phyloP scores from a whole-genome alignment of 2,113 vertebrate genomes.

The Macquaria ambigua region DNA sequence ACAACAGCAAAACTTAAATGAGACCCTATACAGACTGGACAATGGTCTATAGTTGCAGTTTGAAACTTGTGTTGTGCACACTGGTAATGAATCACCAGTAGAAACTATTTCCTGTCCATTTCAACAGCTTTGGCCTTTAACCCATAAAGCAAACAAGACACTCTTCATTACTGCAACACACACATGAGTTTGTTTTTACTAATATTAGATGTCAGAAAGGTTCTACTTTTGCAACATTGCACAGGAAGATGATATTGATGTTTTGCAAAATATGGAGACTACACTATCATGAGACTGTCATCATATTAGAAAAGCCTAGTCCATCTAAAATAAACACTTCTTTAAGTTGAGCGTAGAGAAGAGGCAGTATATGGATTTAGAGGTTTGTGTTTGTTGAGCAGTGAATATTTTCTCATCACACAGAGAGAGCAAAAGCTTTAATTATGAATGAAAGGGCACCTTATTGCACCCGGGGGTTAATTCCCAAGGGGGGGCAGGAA shows the following conservation, averaged over 20 bases:
- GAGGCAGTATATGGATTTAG: background rate
- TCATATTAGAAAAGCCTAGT: background rate
- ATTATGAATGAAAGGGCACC: slow-evolving; percentile 61
- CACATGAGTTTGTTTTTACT: slow-evolving; percentile 39
- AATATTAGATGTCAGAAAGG: slow-evolving; percentile 11
- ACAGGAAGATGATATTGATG: slow-evolving; percentile 18
- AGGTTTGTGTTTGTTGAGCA: slow-evolving; percentile 6
- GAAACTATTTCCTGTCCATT: slow-evolving; percentile 67
- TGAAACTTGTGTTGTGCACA: slow-evolving; percentile 21
- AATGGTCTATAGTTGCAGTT: slow-evolving; percentile 1
- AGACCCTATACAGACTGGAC: background rate
- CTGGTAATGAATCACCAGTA: slow-evolving; percentile 57
- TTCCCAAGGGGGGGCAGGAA: slow-evolving; percentile 30
- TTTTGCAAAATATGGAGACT: background rate
- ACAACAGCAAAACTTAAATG: background rate
- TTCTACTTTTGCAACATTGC: background rate
- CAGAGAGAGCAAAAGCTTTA: slow-evolving; percentile 50
- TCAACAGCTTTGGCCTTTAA: slow-evolving; percentile 76
- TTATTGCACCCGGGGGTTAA: slow-evolving; percentile 3
- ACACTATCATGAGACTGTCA: slow-evolving; percentile 8
- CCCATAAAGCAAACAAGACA: slow-evolving; percentile 57
- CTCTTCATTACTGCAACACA: background rate
- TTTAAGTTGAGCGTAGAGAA: background rate
- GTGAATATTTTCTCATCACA: slow-evolving; percentile 24
- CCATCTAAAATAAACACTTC: slow-evolving; percentile 8